A percentile compares a stretch with the other conserved stretches of the same genome.
These are phyloP conservation scores for Peromyscus eremicus DNA, from an alignment of 2,797 vertebrate genomes.

Conservation along the genomic window DNA sequence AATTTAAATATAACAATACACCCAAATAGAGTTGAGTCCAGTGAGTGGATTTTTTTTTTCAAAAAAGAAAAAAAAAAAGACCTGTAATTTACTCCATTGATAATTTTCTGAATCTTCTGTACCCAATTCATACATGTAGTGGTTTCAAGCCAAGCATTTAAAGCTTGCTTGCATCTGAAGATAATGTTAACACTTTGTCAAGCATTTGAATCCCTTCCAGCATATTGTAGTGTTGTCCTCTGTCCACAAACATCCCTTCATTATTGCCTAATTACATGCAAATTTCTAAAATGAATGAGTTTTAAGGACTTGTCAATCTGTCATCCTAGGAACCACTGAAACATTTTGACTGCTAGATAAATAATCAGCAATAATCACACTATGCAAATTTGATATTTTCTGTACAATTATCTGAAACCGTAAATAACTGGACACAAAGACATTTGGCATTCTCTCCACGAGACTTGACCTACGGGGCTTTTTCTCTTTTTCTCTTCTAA, in stretches of 20 bases:
- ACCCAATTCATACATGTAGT: constrained; percentile 82
- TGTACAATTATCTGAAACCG: constrained; percentile 97
- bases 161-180: constrained; percentile 89
- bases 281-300: constrained; percentile 99
- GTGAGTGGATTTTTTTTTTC: constrained; percentile 72
- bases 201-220: constrained; percentile 91
- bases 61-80: constrained; percentile 12
- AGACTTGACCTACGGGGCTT: constrained; percentile 89
- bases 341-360: constrained; percentile 99
- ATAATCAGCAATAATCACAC: constrained; percentile 99
- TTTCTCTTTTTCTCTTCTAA: constrained; percentile 85
- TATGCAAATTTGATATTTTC: constrained; percentile 99
- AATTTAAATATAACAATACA: constrained; percentile 66
- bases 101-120: constrained; percentile 84
- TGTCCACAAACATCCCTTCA: constrained; percentile 97
- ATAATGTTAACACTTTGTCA: constrained; percentile 92
- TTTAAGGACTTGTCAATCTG: constrained; percentile 99
- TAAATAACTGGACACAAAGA: constrained; percentile 99
- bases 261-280: constrained; percentile 99
- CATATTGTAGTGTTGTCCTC: constrained; percentile 94
- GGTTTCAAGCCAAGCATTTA: constrained; percentile 87
- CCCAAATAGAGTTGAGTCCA: constrained; percentile 78
- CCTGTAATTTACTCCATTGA: constrained; percentile 81
- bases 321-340: constrained; percentile 98
- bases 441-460: constrained; percentile 96